Evolutionary conservation across 2,113 vertebrate genomes (phyloP).

Genomic region (Benitochromis conjunctus): DNA sequence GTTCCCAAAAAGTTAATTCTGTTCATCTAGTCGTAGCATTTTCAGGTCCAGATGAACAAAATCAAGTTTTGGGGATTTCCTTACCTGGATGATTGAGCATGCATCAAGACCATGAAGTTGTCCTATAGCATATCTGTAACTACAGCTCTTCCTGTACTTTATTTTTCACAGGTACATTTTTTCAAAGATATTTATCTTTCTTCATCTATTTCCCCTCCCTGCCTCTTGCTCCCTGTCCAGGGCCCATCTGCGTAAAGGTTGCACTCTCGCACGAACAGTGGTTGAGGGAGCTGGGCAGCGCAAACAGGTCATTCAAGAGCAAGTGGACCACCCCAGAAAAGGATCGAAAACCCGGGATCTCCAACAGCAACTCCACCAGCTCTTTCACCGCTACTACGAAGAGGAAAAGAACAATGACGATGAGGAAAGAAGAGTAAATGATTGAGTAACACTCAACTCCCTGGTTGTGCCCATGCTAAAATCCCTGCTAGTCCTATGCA

Average conservation of each 20-base stretch:
- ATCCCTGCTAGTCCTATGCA: conserved; percentile 69
- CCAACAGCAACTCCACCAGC: conserved; percentile 83
- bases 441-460: conserved; percentile 20
- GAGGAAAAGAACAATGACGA: conserved; percentile 16
- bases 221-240: conserved; percentile 47
- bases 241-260: conserved; percentile 83
- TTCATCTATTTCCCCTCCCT: not conserved
- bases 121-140: not conserved
- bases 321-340: conserved; percentile 75
- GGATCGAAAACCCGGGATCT: conserved; percentile 71
- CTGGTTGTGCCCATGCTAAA: conserved; percentile 23
- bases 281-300: conserved; percentile 78
- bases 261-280: conserved; percentile 79
- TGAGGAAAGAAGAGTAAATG: conserved; percentile 34
- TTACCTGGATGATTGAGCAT: not conserved
- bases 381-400: conserved; percentile 81
- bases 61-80: not conserved
- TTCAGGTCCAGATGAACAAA: not conserved
- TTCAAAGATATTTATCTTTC: not conserved
- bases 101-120: not conserved
- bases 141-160: not conserved
- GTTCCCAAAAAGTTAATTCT: not conserved
- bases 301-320: conserved; percentile 76
- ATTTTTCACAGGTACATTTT: not conserved
- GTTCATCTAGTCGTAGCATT: not conserved